Conservation (phyloP, 2,797 vertebrate genomes). For the Rallus crepitans region DNA sequence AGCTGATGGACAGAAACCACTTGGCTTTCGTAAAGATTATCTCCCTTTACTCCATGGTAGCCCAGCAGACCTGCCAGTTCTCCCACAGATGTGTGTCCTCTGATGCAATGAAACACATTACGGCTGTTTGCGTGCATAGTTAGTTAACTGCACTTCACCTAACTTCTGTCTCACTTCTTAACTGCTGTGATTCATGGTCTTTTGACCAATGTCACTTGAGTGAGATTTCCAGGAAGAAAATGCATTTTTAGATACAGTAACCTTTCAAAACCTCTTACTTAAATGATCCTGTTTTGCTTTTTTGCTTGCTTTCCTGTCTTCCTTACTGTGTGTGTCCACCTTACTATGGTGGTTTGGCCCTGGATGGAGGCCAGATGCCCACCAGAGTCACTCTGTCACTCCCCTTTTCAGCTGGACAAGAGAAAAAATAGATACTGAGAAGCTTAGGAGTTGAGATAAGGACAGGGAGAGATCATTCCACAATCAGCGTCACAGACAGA, state of each 20-base stretch:
- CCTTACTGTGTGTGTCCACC: not conserved
- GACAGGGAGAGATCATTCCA: too few relatives aligned
- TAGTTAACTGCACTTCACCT: not conserved
- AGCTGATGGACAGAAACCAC: not conserved
- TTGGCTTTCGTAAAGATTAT: not conserved
- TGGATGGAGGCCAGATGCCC: too few relatives aligned
- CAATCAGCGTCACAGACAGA: too few relatives aligned
- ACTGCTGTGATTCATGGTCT: not conserved
- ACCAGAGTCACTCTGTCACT: too few relatives aligned
- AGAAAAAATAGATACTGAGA: too few relatives aligned
- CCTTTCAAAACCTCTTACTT: not conserved
- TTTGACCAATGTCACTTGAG: not conserved
- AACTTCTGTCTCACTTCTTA: not conserved
- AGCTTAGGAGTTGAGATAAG: too few relatives aligned
- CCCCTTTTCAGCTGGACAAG: too few relatives aligned
- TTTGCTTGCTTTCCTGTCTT: not conserved
- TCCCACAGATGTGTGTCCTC: not conserved
- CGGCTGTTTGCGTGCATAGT: not conserved
- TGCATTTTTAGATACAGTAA: not conserved
- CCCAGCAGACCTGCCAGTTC: constrained; percentile 19
- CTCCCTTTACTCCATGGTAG: constrained; percentile 16
- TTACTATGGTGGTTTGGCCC: too few relatives aligned
- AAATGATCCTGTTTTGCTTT: not conserved
- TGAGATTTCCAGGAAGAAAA: constrained; percentile 5
- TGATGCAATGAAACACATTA: not conserved